Percentiles rank a stretch among this genome's conserved stretches.
phyloP scores from a whole-genome alignment of 1,140 invertebrate species.

The Papilio dardanus region DNA sequence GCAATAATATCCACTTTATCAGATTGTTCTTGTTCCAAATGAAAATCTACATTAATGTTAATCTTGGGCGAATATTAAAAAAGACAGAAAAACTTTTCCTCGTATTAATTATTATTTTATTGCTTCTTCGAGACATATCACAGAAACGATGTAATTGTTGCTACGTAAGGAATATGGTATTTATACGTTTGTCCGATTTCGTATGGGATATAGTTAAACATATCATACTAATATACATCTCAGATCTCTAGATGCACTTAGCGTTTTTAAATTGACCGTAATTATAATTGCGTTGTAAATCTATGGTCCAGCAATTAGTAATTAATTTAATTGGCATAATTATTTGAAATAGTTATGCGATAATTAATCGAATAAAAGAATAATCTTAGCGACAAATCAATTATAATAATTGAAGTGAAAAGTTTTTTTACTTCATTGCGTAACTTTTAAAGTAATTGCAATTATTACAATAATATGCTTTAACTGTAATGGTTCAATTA shows the following conservation, averaged over 20 bases:
- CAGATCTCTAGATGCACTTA: not conserved
- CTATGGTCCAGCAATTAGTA: not conserved
- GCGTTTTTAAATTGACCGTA: not conserved
- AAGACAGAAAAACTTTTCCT: too few species aligned
- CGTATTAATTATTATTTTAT: too few species aligned
- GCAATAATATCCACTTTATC: too few species aligned
- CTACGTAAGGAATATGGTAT: not conserved
- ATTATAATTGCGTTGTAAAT: not conserved
- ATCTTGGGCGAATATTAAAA: too few species aligned
- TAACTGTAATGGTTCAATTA: not conserved
- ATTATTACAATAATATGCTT: not conserved
- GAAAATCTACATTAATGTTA: too few species aligned
- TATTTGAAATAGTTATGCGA: not conserved
- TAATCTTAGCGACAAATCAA: not conserved
- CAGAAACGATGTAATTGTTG: too few species aligned
- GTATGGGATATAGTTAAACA: not conserved
- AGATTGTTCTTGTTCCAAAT: too few species aligned
- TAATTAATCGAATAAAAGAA: conserved; percentile 4
- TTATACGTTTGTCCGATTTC: not conserved
- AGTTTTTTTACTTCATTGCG: not conserved
- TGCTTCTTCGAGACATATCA: too few species aligned
- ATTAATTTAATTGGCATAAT: not conserved
- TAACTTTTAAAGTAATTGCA: not conserved
- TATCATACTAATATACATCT: not conserved
- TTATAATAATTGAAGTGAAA: not conserved